Conservation (phyloP, 2,797 vertebrate species). For the Spinus olivaceus region DNA sequence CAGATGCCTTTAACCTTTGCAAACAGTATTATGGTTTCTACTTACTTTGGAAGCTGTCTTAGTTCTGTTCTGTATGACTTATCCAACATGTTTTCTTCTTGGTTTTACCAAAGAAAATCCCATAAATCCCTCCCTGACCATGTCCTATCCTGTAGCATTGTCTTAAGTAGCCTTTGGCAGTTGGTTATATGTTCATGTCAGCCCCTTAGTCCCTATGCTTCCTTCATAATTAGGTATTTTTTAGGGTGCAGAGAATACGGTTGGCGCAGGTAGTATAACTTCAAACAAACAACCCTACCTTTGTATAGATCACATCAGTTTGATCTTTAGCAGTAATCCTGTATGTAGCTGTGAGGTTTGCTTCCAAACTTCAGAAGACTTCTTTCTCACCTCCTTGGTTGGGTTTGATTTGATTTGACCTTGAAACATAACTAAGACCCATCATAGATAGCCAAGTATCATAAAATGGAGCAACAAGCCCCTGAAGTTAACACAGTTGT, state of each 20-base stretch:
- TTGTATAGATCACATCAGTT: background rate
- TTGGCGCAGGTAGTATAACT: background rate
- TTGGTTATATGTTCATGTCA: background rate
- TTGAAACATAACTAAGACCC: background rate
- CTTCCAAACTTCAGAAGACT: background rate
- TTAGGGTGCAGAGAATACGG: background rate
- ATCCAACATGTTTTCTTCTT: background rate
- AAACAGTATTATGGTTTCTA: background rate
- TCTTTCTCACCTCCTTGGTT: background rate
- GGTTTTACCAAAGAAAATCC: background rate
- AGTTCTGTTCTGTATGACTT: background rate
- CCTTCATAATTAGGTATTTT: background rate
- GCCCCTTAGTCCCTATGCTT: background rate
- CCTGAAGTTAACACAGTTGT: background rate
- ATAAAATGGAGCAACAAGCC: background rate
- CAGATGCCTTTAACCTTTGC: background rate
- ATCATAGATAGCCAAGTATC: background rate
- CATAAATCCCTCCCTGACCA: background rate
- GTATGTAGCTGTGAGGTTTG: background rate
- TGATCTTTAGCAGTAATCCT: background rate
- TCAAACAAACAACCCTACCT: background rate
- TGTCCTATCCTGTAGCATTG: background rate
- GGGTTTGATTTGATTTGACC: background rate
- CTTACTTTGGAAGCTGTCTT: background rate
- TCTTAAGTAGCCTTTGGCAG: background rate